Percentiles rank a stretch among this genome's conserved stretches.
phyloP scores from a whole-genome alignment of 2,888 invertebrate species.

The Coremacera marginata region DNA sequence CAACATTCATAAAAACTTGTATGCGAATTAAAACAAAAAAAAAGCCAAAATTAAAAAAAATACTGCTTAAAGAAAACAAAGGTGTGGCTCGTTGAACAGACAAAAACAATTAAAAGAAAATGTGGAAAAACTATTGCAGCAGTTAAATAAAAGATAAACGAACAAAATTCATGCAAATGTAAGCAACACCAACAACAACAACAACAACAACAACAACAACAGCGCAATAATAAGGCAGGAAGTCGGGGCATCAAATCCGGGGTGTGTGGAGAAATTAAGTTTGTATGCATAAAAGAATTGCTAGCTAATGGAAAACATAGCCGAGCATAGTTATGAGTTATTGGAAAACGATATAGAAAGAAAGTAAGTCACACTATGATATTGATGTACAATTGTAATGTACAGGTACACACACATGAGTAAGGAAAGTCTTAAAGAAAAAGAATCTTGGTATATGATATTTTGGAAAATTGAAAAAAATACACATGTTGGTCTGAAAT shows the following conservation, averaged over 20 bases:
- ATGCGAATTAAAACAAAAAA: background rate
- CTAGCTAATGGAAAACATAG: background rate
- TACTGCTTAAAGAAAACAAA: slow-evolving; percentile 27
- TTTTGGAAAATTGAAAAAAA: too few relatives aligned
- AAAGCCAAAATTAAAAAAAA: slow-evolving; percentile 14
- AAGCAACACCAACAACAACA: slow-evolving; percentile 1
- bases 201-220: background rate
- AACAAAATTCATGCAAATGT: slow-evolving; percentile 38
- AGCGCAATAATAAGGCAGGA: background rate
- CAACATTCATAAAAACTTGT: slow-evolving; percentile 5
- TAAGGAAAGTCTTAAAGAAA: background rate
- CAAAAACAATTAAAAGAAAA: slow-evolving; percentile 37
- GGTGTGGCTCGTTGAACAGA: slow-evolving; percentile 33
- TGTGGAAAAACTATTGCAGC: slow-evolving; percentile 34
- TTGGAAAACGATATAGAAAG: background rate
- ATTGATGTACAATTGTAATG: background rate
- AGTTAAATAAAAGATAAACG: slow-evolving; percentile 16
- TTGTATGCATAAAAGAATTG: background rate
- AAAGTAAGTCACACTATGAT: background rate
- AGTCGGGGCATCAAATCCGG: background rate
- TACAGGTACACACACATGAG: too few relatives aligned
- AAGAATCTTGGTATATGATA: too few relatives aligned
- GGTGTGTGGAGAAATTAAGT: background rate
- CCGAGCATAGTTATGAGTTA: background rate
- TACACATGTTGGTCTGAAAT: too few relatives aligned